Conservation (phyloP, 2,113 vertebrate genomes). For the Meriones unguiculatus region DNA sequence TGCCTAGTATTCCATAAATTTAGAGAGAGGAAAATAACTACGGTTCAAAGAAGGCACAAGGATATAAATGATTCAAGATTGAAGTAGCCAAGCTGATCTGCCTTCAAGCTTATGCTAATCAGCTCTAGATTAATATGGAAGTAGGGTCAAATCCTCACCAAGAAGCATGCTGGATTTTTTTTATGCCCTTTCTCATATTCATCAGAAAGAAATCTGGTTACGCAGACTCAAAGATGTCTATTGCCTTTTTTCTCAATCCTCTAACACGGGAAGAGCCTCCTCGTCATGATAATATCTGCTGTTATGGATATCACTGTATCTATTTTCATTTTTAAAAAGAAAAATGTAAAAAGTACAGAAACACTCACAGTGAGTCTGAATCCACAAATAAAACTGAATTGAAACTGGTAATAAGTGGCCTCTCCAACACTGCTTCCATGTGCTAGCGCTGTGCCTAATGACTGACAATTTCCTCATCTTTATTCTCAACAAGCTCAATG, state of each 20-base stretch:
- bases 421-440: slow-evolving; percentile 61
- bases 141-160: neutral
- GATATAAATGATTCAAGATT: neutral
- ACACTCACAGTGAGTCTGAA: slow-evolving; percentile 52
- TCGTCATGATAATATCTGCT: neutral
- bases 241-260: neutral
- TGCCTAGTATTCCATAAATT: neutral
- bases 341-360: slow-evolving; percentile 45
- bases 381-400: slow-evolving; percentile 62
- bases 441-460: slow-evolving; percentile 50
- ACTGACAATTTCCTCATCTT: slow-evolving; percentile 78
- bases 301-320: slow-evolving; percentile 12
- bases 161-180: neutral
- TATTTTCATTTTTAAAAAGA: slow-evolving; percentile 18
- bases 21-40: neutral
- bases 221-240: neutral
- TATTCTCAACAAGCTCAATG: slow-evolving; percentile 74
- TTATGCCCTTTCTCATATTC: neutral
- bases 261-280: slow-evolving; percentile 28
- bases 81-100: neutral
- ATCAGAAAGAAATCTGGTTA: slow-evolving; percentile 7
- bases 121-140: neutral
- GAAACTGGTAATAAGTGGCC: slow-evolving; percentile 70
- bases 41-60: neutral
- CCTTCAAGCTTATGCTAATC: neutral